phyloP scores from a whole-genome alignment of 1,140 invertebrate species.

The Drosophila malerkotliana region DNA sequence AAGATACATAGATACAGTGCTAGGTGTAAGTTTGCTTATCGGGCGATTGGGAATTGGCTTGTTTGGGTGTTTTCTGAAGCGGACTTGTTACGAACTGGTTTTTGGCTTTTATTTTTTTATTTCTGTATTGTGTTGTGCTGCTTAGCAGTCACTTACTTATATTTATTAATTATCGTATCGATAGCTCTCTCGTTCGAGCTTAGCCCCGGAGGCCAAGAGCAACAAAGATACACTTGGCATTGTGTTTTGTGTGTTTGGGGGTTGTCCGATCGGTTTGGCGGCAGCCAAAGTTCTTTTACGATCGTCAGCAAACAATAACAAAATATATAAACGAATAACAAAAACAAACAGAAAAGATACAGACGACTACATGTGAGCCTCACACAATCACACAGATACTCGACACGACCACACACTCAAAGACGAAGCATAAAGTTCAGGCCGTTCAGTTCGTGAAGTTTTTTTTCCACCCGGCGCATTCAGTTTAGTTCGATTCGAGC shows the following conservation, averaged over 20 bases:
- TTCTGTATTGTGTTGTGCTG: slow-evolving; percentile 47
- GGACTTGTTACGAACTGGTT: slow-evolving; percentile 34
- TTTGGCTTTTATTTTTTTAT: slow-evolving; percentile 35
- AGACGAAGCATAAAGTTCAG: slow-evolving; percentile 70
- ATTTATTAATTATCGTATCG: slow-evolving; percentile 80
- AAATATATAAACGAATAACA: slow-evolving; percentile 37
- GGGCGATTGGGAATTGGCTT: slow-evolving; percentile 39
- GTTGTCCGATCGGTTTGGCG: slow-evolving; percentile 56
- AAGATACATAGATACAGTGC: slow-evolving; percentile 25
- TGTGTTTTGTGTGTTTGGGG: slow-evolving; percentile 40
- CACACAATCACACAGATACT: slow-evolving; percentile 15
- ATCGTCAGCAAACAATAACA: slow-evolving; percentile 67
- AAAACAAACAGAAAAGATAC: slow-evolving; percentile 61
- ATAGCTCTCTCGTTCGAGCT: slow-evolving; percentile 58
- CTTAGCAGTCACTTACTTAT: slow-evolving; percentile 44
- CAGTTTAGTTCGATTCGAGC: slow-evolving; percentile 78
- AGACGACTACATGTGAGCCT: not conserved
- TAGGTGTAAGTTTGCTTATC: slow-evolving; percentile 65
- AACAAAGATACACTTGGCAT: slow-evolving; percentile 53
- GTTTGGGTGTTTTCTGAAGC: slow-evolving; percentile 25
- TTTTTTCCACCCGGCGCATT: slow-evolving; percentile 2
- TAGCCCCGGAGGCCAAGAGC: slow-evolving; percentile 25
- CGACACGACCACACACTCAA: slow-evolving; percentile 27
- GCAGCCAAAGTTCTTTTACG: slow-evolving; percentile 46
- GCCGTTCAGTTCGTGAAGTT: slow-evolving; percentile 61